Evolutionary conservation across 2,113 vertebrate genomes (phyloP).

Genomic region (Marcusenius ussheri): DNA sequence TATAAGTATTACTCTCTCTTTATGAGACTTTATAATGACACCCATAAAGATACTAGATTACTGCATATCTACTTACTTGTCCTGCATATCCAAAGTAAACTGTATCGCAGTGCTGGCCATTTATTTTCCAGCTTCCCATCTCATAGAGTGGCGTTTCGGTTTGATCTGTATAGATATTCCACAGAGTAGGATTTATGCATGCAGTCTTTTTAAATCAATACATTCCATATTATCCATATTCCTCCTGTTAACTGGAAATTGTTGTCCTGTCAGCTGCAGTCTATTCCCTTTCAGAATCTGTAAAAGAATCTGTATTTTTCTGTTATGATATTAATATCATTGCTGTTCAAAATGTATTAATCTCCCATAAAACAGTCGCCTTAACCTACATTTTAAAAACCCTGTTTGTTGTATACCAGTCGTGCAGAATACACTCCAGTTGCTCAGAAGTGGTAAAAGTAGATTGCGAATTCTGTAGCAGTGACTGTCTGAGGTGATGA

Average conservation of each 20-base stretch:
- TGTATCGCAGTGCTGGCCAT: not conserved
- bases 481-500: not conserved
- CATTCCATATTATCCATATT: not conserved
- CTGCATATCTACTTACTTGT: not conserved
- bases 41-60: not conserved
- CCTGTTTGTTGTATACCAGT: not conserved
- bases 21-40: not conserved
- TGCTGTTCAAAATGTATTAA: not conserved
- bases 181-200: not conserved
- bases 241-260: not conserved
- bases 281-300: not conserved
- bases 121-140: not conserved
- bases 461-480: not conserved
- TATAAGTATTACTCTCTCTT: conserved; percentile 28
- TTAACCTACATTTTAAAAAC: not conserved
- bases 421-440: not conserved
- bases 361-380: not conserved
- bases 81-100: not conserved
- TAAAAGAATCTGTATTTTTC: not conserved
- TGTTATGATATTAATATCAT: not conserved
- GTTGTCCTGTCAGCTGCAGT: not conserved
- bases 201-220: not conserved
- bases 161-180: not conserved
- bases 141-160: not conserved
- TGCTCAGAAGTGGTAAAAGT: not conserved